Evolutionary conservation across 2,888 invertebrate genomes (phyloP).

Genomic region (Caenorhabditis zanzibari): DNA sequence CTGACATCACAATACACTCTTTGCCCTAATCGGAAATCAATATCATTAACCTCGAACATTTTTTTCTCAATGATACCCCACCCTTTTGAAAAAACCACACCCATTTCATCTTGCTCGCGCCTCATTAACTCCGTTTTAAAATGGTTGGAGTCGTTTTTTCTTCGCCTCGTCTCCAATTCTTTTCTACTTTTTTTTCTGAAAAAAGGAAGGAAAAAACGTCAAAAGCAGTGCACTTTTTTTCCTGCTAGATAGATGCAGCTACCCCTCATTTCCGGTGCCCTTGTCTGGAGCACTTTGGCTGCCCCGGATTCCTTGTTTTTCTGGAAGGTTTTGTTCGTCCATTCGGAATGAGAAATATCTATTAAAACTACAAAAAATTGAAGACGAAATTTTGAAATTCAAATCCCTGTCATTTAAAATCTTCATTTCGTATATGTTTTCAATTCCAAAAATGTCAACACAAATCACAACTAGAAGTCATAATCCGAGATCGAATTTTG

Average conservation of each 20-base stretch:
- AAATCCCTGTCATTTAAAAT: too few relatives aligned
- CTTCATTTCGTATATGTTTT: neutral
- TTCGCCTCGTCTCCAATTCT: neutral
- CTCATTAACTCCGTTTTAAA: neutral
- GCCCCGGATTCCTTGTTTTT: too few relatives aligned
- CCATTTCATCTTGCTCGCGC: neutral
- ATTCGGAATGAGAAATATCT: too few relatives aligned
- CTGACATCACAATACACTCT: slow-evolving; percentile 36
- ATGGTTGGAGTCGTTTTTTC: neutral
- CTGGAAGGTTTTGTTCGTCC: too few relatives aligned
- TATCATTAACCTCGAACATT: slow-evolving; percentile 31
- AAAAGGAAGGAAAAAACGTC: slow-evolving; percentile 15
- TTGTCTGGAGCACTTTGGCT: slow-evolving; percentile 39
- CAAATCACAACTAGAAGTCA: slow-evolving; percentile 17
- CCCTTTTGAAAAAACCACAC: slow-evolving; percentile 1
- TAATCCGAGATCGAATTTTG: slow-evolving; percentile 20
- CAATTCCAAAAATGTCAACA: slow-evolving; percentile 6
- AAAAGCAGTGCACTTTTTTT: slow-evolving; percentile 34
- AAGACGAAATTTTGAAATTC: too few relatives aligned
- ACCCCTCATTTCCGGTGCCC: slow-evolving; percentile 42
- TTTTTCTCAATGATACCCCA: slow-evolving; percentile 27
- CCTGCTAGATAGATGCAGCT: slow-evolving; percentile 20
- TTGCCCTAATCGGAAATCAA: slow-evolving; percentile 37
- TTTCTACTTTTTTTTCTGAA: neutral
- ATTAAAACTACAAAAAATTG: too few relatives aligned